A percentile compares a stretch with the other conserved stretches of the same genome.
These are phyloP conservation scores for Aptenodytes forsteri DNA, from an alignment of 2,113 vertebrate species.

Conservation along the genomic window DNA sequence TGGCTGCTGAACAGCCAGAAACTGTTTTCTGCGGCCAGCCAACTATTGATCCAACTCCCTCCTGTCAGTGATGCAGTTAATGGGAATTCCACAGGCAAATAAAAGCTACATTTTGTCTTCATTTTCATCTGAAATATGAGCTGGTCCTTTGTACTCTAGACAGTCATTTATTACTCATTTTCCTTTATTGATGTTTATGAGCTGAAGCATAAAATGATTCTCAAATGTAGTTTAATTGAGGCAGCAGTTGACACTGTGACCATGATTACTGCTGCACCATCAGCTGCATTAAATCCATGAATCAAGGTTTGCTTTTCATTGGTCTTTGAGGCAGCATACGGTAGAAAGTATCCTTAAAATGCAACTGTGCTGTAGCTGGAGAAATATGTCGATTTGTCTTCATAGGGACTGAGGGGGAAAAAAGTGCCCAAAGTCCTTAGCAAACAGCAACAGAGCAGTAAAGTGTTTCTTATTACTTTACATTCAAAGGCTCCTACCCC, in stretches of 20 bases:
- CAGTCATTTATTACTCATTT: constrained; percentile 76
- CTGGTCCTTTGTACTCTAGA: constrained; percentile 74
- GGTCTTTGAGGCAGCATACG: constrained; percentile 10
- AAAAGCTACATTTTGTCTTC: constrained; percentile 76
- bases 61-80: constrained; percentile 85
- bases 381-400: constrained; percentile 66
- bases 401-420: neutral
- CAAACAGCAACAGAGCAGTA: neutral
- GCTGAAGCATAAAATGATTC: constrained; percentile 74
- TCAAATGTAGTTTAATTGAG: constrained; percentile 74
- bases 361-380: constrained; percentile 28
- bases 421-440: neutral
- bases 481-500: neutral
- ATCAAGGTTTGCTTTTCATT: constrained; percentile 62
- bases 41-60: constrained; percentile 89
- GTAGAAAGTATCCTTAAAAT: constrained; percentile 51
- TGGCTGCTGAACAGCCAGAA: constrained; percentile 90
- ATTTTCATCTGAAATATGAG: constrained; percentile 80
- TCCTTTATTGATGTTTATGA: constrained; percentile 75
- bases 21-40: constrained; percentile 84
- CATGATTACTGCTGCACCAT: constrained; percentile 36
- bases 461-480: neutral
- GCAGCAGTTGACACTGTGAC: constrained; percentile 69
- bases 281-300: constrained; percentile 38
- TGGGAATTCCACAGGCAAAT: constrained; percentile 85